Conservation (phyloP, 92 coral and sea anemone species). For the Heliopora coerulea region DNA sequence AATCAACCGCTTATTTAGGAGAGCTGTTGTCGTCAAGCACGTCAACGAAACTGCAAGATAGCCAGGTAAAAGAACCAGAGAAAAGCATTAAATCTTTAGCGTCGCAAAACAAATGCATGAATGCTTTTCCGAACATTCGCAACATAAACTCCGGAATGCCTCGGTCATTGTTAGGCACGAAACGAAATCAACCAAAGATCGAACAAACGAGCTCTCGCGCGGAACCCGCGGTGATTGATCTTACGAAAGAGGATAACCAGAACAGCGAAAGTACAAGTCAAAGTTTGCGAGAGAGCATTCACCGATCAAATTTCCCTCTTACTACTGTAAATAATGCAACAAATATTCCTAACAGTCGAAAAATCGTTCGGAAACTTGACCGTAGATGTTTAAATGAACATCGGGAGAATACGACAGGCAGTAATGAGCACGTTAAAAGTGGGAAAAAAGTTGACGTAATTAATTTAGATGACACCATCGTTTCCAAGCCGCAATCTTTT, state of each 20-base stretch:
- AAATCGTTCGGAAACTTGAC: constrained; percentile 34
- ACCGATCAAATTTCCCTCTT: not conserved
- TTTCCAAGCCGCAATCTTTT: not conserved
- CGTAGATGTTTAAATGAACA: constrained; percentile 1
- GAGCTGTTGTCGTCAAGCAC: constrained; percentile 18
- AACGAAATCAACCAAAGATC: not conserved
- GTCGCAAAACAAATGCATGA: not conserved
- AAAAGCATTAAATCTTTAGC: not conserved
- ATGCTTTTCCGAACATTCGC: not conserved
- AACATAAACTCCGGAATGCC: not conserved
- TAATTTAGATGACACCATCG: not conserved
- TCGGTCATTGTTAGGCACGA: not conserved
- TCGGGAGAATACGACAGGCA: not conserved
- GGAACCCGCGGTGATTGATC: constrained; percentile 15
- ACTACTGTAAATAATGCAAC: not conserved
- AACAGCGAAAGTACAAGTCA: not conserved
- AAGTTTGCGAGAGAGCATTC: not conserved
- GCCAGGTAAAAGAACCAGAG: not conserved
- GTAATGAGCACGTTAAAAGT: not conserved
- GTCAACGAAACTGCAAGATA: not conserved
- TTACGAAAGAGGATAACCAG: constrained; percentile 19
- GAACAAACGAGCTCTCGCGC: constrained; percentile 2
- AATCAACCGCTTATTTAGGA: constrained; percentile 35
- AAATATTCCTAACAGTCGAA: constrained; percentile 4
- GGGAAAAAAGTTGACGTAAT: not conserved